Evolutionary conservation across 2,888 invertebrate species (phyloP).

Genomic region (Theodoxus fluviatilis): DNA sequence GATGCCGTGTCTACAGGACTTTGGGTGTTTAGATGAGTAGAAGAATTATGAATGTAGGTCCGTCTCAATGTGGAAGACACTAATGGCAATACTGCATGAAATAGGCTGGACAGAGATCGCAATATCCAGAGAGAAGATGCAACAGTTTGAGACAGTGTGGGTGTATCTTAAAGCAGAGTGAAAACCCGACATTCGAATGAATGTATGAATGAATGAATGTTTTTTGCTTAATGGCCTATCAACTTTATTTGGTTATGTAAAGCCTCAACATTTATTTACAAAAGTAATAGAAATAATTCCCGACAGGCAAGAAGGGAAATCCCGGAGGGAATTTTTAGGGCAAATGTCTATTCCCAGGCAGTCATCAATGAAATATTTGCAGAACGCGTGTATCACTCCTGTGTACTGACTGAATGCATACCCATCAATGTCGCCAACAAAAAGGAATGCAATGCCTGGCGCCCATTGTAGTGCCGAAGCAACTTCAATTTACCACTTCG

Average conservation of each 20-base stretch:
- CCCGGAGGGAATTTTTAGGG: background rate
- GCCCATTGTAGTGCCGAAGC: constrained; percentile 5
- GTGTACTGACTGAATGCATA: background rate
- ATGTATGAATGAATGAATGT: too few species aligned
- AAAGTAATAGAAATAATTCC: too few species aligned
- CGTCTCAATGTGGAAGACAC: background rate
- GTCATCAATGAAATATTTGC: background rate
- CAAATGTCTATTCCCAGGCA: background rate
- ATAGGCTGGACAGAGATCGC: background rate
- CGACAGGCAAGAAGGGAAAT: background rate
- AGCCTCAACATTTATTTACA: too few species aligned
- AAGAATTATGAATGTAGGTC: constrained; percentile 3
- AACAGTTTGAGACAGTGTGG: background rate
- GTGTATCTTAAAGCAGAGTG: background rate
- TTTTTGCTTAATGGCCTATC: too few species aligned
- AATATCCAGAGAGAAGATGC: background rate
- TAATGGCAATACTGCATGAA: background rate
- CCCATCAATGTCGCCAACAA: background rate
- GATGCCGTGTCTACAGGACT: background rate
- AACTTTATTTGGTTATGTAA: too few species aligned
- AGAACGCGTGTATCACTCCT: background rate
- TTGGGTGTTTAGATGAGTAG: background rate
- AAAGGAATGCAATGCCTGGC: background rate
- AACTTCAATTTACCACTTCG: background rate
- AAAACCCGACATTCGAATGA: background rate